Base-by-base conservation (phyloP, 2,888 invertebrate species). In the Pollenia angustigena region DNA sequence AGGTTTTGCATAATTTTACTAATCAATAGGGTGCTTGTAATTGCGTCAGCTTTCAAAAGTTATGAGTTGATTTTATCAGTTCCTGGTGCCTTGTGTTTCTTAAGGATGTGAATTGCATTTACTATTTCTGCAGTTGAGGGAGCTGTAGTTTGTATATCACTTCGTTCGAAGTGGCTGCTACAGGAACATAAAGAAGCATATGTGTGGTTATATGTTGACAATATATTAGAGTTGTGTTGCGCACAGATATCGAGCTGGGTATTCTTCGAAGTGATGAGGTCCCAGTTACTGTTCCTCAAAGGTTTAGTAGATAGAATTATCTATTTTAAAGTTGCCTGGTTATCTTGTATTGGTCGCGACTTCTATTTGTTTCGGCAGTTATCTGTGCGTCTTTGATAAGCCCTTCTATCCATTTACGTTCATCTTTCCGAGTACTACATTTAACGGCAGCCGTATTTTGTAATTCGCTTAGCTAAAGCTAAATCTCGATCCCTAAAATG, bases 71-170 rank as follows among this genome's bases (percentile, higher is more conserved):
- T 23, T 2, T 23, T 23, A 23, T 23, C 3, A 23, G 0, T 2
- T 23, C 23, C 23, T 23, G 23, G 23, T 2, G 23, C 2, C 23
- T 23, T 23, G 23, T 23, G 23, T 23, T 23, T 23, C 23, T 23
- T 56, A 56, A 56, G 23, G 18, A 0, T 56, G 44, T 44, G 18
- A 44, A 46, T 66, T 66, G 66, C 46, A 66, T 66, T 66, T 12
- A 48, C 16, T 46, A 42, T 16, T n/a, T 46, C 16, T 46, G 12
- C 8, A 66, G n/a, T 46, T 66, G 66, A 14, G 14, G 48, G 46
- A 66, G 23, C 64, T 64, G 18, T 18, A 66, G 42, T 66, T 40
- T 9, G 11, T 56, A 23, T 23, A 23, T 4, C 11, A 56, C 56
- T 56, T 23, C 18, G n/a, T 56, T 56, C 23, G 12, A 12, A 56